A percentile compares a stretch with the other conserved stretches of the same genome.
phyloP scores from a whole-genome alignment of 2,113 vertebrate genomes.

The Eptatretus burgeri region DNA sequence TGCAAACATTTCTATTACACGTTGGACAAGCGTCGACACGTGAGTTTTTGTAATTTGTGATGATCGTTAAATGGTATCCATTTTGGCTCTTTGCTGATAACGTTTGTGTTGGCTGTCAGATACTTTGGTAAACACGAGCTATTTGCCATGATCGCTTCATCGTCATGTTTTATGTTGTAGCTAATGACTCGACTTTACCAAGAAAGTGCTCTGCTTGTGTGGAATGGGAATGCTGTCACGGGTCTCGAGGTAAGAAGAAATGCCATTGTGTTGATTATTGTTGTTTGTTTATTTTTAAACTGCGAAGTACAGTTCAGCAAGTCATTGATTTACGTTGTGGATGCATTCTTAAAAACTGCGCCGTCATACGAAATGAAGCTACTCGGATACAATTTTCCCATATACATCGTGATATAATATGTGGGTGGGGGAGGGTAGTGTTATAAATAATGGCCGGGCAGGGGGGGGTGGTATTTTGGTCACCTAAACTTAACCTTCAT shows the following conservation, averaged over 20 bases:
- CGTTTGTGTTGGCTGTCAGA: background rate
- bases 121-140: background rate
- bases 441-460: too few relatives aligned
- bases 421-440: too few relatives aligned
- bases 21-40: conserved; percentile 61
- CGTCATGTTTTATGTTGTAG: conserved; percentile 15
- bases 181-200: conserved; percentile 55
- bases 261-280: too few relatives aligned
- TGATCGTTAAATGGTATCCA: background rate
- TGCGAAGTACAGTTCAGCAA: too few relatives aligned
- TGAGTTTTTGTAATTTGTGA: background rate
- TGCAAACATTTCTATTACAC: conserved; percentile 85
- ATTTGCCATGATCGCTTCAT: background rate
- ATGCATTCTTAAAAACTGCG: too few relatives aligned
- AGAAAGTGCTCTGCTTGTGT: conserved; percentile 64
- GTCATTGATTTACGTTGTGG: too few relatives aligned
- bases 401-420: too few relatives aligned
- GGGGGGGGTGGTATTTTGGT: too few relatives aligned
- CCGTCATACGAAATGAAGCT: too few relatives aligned
- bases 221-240: conserved; percentile 73
- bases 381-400: too few relatives aligned
- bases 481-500: too few relatives aligned
- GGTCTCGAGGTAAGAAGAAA: conserved; percentile 27
- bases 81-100: background rate
- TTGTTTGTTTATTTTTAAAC: too few relatives aligned